These are phyloP conservation scores for Peromyscus nudipes DNA, from an alignment of 2,797 vertebrate species.

Conservation along the genomic window DNA sequence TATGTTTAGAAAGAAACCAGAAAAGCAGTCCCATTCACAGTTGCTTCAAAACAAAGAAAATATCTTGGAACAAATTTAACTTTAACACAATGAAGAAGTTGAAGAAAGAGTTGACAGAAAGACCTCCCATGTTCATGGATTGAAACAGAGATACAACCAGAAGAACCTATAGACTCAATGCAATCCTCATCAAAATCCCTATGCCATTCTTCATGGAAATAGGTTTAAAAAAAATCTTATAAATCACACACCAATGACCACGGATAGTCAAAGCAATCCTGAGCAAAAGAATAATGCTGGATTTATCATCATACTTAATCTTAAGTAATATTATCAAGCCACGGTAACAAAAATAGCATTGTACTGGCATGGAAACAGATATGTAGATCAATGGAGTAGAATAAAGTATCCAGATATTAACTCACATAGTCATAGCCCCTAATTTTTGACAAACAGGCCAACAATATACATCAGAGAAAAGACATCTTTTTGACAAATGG, in stretches of 20 bases:
- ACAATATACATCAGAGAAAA: not conserved
- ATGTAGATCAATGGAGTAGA: not conserved
- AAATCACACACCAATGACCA: not conserved
- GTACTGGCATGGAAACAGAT: not conserved
- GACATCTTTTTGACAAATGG: not conserved
- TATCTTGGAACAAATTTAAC: not conserved
- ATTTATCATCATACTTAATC: not conserved
- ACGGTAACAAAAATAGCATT: not conserved
- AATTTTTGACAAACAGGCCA: not conserved
- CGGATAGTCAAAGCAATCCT: not conserved
- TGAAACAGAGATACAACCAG: not conserved
- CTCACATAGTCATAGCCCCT: not conserved
- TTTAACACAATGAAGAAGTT: not conserved
- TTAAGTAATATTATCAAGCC: not conserved
- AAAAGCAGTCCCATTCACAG: not conserved
- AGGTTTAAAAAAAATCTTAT: not conserved
- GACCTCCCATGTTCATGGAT: not conserved
- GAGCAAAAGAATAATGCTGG: not conserved
- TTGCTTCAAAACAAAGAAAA: not conserved
- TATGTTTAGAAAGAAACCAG: constrained; percentile 5
- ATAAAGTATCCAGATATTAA: not conserved
- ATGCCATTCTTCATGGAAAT: not conserved
- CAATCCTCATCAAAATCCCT: not conserved
- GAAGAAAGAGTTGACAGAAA: not conserved
- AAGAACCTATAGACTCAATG: not conserved